phyloP scores from a whole-genome alignment of 2,888 invertebrate genomes.

The Sarcophaga subvicina region DNA sequence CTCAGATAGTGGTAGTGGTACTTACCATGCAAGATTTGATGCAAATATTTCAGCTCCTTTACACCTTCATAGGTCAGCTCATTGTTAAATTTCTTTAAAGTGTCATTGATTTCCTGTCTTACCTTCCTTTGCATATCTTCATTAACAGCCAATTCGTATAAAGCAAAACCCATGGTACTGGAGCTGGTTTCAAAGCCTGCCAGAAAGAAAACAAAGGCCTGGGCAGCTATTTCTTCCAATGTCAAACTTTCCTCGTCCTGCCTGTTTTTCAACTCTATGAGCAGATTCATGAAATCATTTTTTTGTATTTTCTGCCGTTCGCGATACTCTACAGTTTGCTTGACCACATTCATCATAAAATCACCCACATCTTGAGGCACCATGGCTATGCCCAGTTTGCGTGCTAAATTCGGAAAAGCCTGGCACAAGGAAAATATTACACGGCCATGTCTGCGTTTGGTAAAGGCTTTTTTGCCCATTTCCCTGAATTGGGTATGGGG shows the following conservation, averaged over 20 bases:
- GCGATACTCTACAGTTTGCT: slow-evolving; percentile 80
- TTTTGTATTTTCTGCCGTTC: slow-evolving; percentile 78
- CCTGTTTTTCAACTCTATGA: slow-evolving; percentile 82
- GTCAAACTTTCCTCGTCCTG: slow-evolving; percentile 75
- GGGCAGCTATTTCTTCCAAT: slow-evolving; percentile 83
- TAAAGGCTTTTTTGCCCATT: slow-evolving; percentile 75
- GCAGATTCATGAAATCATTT: slow-evolving; percentile 83
- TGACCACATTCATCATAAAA: slow-evolving; percentile 78
- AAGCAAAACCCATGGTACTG: slow-evolving; percentile 81
- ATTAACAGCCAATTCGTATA: slow-evolving; percentile 76
- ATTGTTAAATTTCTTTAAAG: slow-evolving; percentile 71
- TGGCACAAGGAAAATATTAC: slow-evolving; percentile 70
- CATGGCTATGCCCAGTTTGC: slow-evolving; percentile 72
- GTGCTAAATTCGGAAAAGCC: slow-evolving; percentile 73
- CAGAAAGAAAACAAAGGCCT: slow-evolving; percentile 83
- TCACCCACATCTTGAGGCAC: slow-evolving; percentile 73
- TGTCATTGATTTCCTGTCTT: slow-evolving; percentile 73
- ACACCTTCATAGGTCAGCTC: slow-evolving; percentile 75
- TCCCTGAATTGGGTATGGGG: slow-evolving; percentile 79
- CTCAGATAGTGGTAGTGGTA: background rate
- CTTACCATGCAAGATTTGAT: slow-evolving; percentile 75
- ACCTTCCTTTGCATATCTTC: slow-evolving; percentile 74
- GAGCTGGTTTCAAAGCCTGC: slow-evolving; percentile 84
- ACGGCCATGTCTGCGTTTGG: slow-evolving; percentile 70
- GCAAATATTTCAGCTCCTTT: slow-evolving; percentile 74